phyloP scores from a whole-genome alignment of 2,888 invertebrate species.

The Syrista parreyssii region DNA sequence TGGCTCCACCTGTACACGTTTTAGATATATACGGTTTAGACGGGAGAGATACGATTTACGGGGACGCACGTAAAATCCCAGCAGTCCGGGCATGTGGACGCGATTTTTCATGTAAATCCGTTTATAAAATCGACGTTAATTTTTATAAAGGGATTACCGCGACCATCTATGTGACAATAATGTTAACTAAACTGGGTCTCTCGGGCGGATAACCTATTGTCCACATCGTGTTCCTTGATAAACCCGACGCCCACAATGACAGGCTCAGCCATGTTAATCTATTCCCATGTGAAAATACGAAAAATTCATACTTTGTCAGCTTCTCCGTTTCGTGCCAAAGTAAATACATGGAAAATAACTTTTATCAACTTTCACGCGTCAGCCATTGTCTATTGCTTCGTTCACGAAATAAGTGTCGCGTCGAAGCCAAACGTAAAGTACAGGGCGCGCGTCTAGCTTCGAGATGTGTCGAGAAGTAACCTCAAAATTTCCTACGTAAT shows the following conservation, averaged over 20 bases:
- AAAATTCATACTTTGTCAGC: not conserved
- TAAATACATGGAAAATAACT: not conserved
- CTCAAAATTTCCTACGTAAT: not conserved
- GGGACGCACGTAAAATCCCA: not conserved
- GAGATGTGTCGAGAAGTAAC: not conserved
- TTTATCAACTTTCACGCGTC: too few relatives aligned
- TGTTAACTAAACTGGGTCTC: constrained; percentile 37
- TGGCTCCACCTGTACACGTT: not conserved
- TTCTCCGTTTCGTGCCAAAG: not conserved
- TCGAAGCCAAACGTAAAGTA: not conserved
- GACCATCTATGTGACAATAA: constrained; percentile 42
- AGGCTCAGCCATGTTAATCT: not conserved
- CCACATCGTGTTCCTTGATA: constrained; percentile 11
- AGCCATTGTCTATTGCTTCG: not conserved
- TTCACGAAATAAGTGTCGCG: not conserved
- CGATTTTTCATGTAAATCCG: constrained; percentile 45
- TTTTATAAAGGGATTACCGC: constrained; percentile 49
- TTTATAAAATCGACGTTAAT: constrained; percentile 52
- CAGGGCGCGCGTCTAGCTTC: not conserved
- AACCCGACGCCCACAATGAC: not conserved
- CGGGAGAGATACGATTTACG: not conserved
- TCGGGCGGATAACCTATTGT: constrained; percentile 32
- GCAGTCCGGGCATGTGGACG: not conserved
- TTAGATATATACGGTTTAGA: not conserved
- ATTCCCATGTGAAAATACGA: not conserved